Conservation (phyloP, 1,140 invertebrate genomes). For the Pseudobourletiella spinata region DNA sequence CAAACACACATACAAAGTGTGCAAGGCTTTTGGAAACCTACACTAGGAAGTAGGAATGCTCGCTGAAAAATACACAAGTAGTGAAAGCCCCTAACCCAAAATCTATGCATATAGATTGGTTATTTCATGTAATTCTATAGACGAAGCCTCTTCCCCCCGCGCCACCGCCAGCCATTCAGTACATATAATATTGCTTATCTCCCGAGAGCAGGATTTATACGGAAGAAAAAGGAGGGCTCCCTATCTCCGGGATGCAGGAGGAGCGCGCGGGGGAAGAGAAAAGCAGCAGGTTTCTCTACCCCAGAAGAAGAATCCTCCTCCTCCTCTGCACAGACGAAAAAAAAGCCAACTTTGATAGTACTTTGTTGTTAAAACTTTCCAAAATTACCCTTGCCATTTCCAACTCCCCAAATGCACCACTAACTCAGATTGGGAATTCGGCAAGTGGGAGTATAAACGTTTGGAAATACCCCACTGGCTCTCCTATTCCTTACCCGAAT, state of each 20-base stretch:
- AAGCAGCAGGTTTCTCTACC: too few species aligned
- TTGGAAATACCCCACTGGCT: too few species aligned
- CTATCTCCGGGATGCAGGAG: conserved; percentile 25
- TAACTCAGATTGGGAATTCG: conserved; percentile 8
- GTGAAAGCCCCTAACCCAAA: conserved; percentile 25
- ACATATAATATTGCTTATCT: conserved; percentile 32
- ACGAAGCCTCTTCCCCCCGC: too few species aligned
- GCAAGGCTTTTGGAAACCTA: background rate
- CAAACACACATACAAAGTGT: too few species aligned
- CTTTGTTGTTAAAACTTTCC: conserved; percentile 27
- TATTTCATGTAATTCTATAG: conserved; percentile 16
- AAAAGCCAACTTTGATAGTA: conserved; percentile 25
- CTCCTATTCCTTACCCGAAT: too few species aligned
- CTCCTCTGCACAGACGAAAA: conserved; percentile 6
- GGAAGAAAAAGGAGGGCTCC: conserved; percentile 9
- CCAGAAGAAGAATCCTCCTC: too few species aligned
- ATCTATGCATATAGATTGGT: conserved; percentile 35
- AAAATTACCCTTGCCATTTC: conserved; percentile 18
- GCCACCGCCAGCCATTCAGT: conserved; percentile 2
- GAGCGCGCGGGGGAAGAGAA: too few species aligned
- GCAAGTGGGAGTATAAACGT: background rate
- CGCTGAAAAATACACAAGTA: conserved; percentile 11
- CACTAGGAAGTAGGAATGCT: conserved; percentile 2
- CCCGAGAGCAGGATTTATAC: conserved; percentile 28
- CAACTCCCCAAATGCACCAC: conserved; percentile 6